Conservation (phyloP, 2,888 invertebrate species). For the Anagyrus pseudococci region DNA sequence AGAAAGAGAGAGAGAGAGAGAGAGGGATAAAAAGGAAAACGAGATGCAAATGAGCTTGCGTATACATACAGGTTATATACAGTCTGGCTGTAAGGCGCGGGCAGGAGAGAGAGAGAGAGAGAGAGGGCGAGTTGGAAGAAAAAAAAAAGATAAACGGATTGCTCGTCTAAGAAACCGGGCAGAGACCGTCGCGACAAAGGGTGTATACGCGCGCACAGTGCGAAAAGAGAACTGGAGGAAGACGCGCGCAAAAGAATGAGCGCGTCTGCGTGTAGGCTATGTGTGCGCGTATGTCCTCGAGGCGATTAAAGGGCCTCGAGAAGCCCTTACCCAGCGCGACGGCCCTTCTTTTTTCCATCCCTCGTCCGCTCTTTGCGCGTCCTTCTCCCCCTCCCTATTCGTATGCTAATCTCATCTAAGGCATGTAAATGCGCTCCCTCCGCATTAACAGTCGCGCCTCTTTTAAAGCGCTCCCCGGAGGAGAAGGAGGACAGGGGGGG, state of each 20-base stretch:
- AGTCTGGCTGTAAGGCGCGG: too few species aligned
- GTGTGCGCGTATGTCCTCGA: constrained; percentile 18
- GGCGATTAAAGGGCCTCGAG: constrained; percentile 34
- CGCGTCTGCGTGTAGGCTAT: too few species aligned
- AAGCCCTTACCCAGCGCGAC: constrained; percentile 8
- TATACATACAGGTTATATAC: too few species aligned
- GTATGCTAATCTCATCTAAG: constrained; percentile 38
- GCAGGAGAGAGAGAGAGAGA: neutral
- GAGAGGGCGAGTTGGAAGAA: constrained; percentile 9
- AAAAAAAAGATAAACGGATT: constrained; percentile 37
- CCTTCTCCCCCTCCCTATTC: constrained; percentile 11
- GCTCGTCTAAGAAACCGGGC: too few species aligned
- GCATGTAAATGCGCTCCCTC: constrained; percentile 34
- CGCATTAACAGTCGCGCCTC: constrained; percentile 22
- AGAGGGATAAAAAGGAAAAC: neutral
- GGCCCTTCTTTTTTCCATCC: constrained; percentile 6
- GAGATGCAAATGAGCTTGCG: constrained; percentile 11
- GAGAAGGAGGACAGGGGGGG: neutral
- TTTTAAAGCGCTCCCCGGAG: constrained; percentile 16
- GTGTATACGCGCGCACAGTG: neutral
- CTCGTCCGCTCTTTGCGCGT: too few species aligned
- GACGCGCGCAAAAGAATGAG: neutral
- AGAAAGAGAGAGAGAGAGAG: neutral
- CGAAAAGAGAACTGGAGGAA: constrained; percentile 6
- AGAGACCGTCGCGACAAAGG: constrained; percentile 3